These are phyloP conservation scores for Phenacoccus solenopsis DNA, from an alignment of 1,140 invertebrate genomes.

Conservation along the genomic window DNA sequence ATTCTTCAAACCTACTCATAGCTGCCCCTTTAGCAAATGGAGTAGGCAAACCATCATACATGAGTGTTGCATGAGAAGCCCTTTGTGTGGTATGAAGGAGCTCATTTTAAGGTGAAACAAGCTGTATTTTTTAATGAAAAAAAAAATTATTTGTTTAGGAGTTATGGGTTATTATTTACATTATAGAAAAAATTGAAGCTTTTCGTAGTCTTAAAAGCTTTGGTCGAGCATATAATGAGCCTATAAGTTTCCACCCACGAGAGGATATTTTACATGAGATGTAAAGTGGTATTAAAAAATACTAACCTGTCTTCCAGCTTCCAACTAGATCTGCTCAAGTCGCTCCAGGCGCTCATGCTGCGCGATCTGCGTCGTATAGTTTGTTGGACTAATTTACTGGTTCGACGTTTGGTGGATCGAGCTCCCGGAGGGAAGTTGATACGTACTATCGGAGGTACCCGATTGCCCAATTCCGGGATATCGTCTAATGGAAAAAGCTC, in stretches of 20 bases:
- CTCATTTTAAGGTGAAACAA: too few species aligned
- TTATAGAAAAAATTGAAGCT: too few species aligned
- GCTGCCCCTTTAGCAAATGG: too few species aligned
- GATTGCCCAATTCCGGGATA: neutral
- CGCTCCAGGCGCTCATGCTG: conserved; percentile 75
- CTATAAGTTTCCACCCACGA: neutral
- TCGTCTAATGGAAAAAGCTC: neutral
- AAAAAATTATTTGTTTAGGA: too few species aligned
- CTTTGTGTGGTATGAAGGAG: too few species aligned
- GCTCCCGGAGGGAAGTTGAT: conserved; percentile 56
- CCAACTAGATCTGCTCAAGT: conserved; percentile 64
- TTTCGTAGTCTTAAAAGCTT: too few species aligned
- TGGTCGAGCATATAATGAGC: too few species aligned
- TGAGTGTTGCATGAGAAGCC: too few species aligned
- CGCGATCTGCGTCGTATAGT: conserved; percentile 42
- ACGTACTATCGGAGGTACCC: conserved; percentile 35
- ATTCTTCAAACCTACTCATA: too few species aligned
- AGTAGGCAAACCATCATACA: too few species aligned
- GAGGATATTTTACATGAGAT: neutral
- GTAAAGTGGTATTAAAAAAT: neutral
- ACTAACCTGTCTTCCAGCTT: conserved; percentile 64
- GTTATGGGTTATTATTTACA: too few species aligned
- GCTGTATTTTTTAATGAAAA: too few species aligned
- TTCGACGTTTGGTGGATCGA: conserved; percentile 35
- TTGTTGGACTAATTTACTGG: conserved; percentile 34